Evolutionary conservation across 2,113 vertebrate genomes (phyloP), one percentile per base, ranked within the genome.

Genomic region (Bettongia penicillata): DNA sequence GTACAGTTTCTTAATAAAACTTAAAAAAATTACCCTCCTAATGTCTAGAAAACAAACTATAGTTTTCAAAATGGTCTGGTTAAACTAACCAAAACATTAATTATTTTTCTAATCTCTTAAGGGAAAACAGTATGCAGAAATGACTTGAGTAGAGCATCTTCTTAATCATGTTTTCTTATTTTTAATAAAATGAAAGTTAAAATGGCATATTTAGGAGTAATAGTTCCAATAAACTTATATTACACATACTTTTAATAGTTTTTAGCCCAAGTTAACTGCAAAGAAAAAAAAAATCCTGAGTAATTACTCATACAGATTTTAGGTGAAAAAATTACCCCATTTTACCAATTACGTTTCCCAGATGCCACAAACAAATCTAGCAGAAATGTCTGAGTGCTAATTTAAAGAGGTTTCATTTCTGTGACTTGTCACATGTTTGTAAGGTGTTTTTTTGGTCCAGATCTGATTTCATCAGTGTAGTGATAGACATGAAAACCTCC

Each of bases 31-130:
- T 96, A 97, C 37, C 31, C 3, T 93, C 94, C 94, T 96, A 97
- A 97, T 95, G 98, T 89, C 93, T 91, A 96, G 92, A 96, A 96
- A 94, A 90, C 94, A 95, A 96, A 96, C 91, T 93, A 84, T 84
- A 84, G n/a, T 97, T 97, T 94, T 91, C 57, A 96, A 96, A 93
- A 96, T 84, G 91, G 95, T 92, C 93, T 94, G 77, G 97, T 91
- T 92, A 90, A 95, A 92, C 94, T 93, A 92, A 95, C 95, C 96
- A 96, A 98, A 97, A 97, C 89, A 93, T 94, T 97, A 97, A 93
- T 94, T 97, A 97, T 93, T 97, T 98, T 98, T 97, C 94, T 98
- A 97, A 95, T 97, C 97, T 94, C 89, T 91, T 95, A 98, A 55
- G 93, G 95, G 97, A 98, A 96, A 68, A 92, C 8, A 92, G 90